Evolutionary conservation across 30 jellyfish, hydroid and myxozoan species (phyloP), one percentile per base, ranked within the genome.

Genomic region (Pelagia noctiluca): DNA sequence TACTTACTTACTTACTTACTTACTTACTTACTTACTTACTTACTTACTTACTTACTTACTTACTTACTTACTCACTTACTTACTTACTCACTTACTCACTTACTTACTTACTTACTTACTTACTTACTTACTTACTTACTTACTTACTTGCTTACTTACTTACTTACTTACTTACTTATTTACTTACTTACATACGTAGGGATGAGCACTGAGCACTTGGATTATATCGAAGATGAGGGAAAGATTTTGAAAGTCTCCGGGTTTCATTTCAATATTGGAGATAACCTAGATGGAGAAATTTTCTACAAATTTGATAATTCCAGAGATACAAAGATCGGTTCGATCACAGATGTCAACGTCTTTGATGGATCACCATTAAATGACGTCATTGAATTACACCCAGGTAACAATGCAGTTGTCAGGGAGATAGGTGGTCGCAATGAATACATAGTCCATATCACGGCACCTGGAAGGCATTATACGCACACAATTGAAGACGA

Each of bases 401-500:
- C 2, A 12, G 29, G 10, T 3, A n/a, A 61, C 19, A 61, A 61
- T 61, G 73, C 73, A 12, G 73, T 61, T 1, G 29, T 61, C 24
- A 61, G 29, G 34, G 73, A 61, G 29, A 61, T 26, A 12, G 8
- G 73, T 16, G 73, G 73, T 12, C 24, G 73, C 2, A 61, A 61
- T 13, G 26, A 61, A 61, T 61, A 61, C 73, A 26, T 61, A 1
- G 0, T 61, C 37, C 73, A 61, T 2, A 2, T 61, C 19, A 37
- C 24, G 34, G 73, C 8, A 3, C 13, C 0, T 1, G 37, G 73
- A 1, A 26, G 38, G 8, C 29, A 37, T 12, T 61, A 61, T 37
- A 16, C 34, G 3, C 73, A 61, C 26, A 61, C 73, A n/a, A 61
- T 61, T 0, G 73, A 61, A 61, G 73, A 61, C 29, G 73, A 61